These are phyloP conservation scores for Melierax canorus DNA, from an alignment of 2,113 vertebrate genomes.

Conservation along the genomic window DNA sequence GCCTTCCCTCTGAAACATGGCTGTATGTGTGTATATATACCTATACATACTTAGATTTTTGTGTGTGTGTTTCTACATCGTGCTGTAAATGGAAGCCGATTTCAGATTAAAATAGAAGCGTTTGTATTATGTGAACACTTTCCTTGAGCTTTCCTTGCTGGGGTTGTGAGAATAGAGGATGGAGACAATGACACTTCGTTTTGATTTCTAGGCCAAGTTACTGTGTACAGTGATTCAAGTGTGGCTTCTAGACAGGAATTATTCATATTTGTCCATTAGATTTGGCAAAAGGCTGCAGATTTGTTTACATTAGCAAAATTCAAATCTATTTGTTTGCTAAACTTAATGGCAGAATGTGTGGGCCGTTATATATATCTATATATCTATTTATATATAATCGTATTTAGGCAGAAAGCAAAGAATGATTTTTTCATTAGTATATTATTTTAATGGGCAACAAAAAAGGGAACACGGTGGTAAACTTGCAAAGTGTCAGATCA, in stretches of 20 bases:
- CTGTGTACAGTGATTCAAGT: neutral
- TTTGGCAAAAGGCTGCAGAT: neutral
- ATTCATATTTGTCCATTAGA: neutral
- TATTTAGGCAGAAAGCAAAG: neutral
- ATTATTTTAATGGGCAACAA: neutral
- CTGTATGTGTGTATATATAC: neutral
- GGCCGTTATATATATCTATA: neutral
- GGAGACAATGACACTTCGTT: neutral
- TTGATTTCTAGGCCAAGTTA: neutral
- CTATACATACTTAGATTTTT: neutral
- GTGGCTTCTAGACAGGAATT: neutral
- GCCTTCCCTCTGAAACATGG: neutral
- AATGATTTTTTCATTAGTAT: neutral
- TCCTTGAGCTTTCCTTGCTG: neutral
- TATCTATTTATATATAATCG: neutral
- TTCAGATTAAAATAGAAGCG: neutral
- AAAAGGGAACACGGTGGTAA: neutral
- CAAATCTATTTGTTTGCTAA: neutral
- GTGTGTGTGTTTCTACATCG: neutral
- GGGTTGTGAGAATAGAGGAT: neutral
- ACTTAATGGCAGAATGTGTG: neutral
- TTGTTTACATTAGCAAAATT: neutral
- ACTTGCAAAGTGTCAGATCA: neutral
- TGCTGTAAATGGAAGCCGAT: neutral
- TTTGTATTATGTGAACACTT: neutral